A percentile compares a stretch with the other conserved stretches of the same genome.
Evolutionary conservation across 2,797 vertebrate species (phyloP).

Genomic region (Heliangelus exortis): DNA sequence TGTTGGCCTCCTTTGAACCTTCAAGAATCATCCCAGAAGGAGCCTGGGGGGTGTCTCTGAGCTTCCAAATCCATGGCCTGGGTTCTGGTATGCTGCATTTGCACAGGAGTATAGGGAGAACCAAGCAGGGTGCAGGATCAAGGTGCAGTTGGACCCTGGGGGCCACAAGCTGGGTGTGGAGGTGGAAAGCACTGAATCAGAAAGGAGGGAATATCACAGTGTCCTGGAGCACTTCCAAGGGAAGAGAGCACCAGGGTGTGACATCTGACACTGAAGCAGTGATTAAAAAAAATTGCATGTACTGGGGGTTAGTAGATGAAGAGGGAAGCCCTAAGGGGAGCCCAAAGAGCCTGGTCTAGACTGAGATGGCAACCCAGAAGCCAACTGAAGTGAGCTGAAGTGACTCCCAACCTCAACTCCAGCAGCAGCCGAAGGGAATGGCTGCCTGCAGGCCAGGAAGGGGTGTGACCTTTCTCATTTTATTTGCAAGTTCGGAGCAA

Average conservation of each 20-base stretch:
- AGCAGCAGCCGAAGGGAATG: not conserved
- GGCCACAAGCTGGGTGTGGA: not conserved
- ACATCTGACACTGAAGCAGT: not conserved
- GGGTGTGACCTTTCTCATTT: constrained; percentile 6
- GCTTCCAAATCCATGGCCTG: not conserved
- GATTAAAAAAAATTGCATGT: not conserved
- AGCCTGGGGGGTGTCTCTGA: not conserved
- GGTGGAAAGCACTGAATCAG: not conserved
- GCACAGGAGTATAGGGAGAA: not conserved
- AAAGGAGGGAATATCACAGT: not conserved
- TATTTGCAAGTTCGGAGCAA: not conserved
- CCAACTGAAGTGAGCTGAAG: not conserved
- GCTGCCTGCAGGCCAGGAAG: not conserved
- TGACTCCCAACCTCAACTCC: not conserved
- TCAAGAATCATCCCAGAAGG: not conserved
- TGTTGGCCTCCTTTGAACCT: accelerated
- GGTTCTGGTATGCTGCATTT: accelerated
- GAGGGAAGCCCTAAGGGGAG: not conserved
- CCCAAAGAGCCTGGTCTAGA: not conserved
- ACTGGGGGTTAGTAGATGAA: not conserved
- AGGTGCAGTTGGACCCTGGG: not conserved
- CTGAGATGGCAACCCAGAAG: not conserved
- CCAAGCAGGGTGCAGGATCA: not conserved
- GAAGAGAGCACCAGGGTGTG: not conserved
- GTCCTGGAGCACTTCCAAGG: not conserved